phyloP scores from a whole-genome alignment of 2,888 invertebrate genomes.

The Phrixothrix hirtus region DNA sequence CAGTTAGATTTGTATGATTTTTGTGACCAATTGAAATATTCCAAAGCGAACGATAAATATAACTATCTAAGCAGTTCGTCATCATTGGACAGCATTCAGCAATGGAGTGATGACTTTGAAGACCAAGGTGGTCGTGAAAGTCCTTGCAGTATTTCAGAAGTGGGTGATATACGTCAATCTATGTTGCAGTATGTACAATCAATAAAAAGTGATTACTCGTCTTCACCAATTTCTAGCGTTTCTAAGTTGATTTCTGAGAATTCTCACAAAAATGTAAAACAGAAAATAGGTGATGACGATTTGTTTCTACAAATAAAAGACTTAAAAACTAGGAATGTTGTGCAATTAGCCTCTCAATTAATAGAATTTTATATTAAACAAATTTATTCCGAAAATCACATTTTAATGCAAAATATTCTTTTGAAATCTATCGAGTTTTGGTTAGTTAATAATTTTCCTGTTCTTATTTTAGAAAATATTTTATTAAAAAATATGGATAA shows the following conservation, averaged over 20 bases:
- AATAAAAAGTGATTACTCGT: conserved; percentile 44
- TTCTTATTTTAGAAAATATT: conserved; percentile 51
- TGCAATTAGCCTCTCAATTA: conserved; percentile 49
- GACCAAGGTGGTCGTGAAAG: conserved; percentile 55
- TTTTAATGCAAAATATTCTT: conserved; percentile 56
- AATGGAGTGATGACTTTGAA: conserved; percentile 54
- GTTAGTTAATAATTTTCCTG: conserved; percentile 52
- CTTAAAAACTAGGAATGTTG: conserved; percentile 45
- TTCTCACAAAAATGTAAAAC: conserved; percentile 26
- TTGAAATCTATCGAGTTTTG: conserved; percentile 56
- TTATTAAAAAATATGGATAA: conserved; percentile 56
- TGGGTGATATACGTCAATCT: conserved; percentile 49
- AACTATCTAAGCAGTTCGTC: conserved; percentile 51
- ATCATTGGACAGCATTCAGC: conserved; percentile 54
- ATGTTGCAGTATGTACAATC: conserved; percentile 52
- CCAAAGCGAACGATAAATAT: conserved; percentile 31
- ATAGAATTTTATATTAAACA: conserved; percentile 55
- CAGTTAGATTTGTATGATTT: conserved; percentile 10
- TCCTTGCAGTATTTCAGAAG: conserved; percentile 49
- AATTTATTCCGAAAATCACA: conserved; percentile 55
- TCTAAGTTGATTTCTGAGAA: conserved; percentile 42
- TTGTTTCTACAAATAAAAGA: conserved; percentile 45
- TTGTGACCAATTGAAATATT: conserved; percentile 28
- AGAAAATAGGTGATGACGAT: conserved; percentile 29
- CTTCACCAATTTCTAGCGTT: conserved; percentile 47